Evolutionary conservation across 2,888 invertebrate species (phyloP).

Genomic region (Hylaea fasciaria): DNA sequence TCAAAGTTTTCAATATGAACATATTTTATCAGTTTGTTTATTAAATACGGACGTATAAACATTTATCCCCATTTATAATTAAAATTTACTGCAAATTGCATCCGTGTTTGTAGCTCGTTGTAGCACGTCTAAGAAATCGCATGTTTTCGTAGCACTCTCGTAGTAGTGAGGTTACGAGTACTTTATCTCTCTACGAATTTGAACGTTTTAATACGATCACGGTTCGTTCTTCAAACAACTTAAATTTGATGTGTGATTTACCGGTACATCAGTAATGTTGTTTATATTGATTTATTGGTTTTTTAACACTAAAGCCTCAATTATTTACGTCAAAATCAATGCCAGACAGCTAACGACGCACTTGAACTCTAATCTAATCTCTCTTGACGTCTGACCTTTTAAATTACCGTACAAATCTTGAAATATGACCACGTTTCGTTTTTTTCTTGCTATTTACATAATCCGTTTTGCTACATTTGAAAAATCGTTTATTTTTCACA

Average conservation of each 20-base stretch:
- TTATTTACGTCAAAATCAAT: constrained; percentile 11
- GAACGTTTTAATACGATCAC: neutral
- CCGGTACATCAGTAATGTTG: no score
- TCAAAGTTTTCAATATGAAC: no score
- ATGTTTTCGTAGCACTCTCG: constrained; percentile 6
- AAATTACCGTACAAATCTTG: constrained; percentile 1
- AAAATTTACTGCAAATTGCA: constrained; percentile 7
- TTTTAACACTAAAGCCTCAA: neutral
- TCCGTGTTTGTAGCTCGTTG: constrained; percentile 4
- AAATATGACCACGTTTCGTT: neutral
- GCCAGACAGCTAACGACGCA: constrained; percentile 10
- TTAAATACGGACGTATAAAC: no score
- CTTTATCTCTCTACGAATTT: neutral
- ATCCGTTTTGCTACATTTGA: neutral
- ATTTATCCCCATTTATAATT: constrained; percentile 1
- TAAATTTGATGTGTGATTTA: no score
- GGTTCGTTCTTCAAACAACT: no score
- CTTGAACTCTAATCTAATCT: constrained; percentile 9
- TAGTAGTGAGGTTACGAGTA: constrained; percentile 10
- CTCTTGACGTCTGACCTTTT: constrained; percentile 12
- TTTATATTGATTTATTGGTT: neutral
- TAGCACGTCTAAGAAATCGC: constrained; percentile 7
- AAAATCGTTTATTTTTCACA: no score
- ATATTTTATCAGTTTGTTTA: no score
- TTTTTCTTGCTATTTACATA: neutral